These are phyloP conservation scores for Cataglyphis livida DNA, from an alignment of 2,888 invertebrate genomes.

Conservation along the genomic window DNA sequence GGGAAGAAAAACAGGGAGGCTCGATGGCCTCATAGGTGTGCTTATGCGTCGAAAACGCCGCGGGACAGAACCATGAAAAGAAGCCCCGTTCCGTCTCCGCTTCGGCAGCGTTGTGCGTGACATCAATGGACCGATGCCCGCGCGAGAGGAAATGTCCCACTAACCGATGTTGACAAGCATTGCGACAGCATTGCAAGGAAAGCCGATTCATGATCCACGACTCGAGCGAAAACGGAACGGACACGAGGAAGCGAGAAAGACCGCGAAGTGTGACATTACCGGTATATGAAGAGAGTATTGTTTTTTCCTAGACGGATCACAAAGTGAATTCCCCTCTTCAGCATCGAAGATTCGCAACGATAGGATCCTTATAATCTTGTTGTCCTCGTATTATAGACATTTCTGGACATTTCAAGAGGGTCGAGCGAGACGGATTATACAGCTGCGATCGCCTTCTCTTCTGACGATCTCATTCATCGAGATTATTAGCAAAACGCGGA, in stretches of 20 bases:
- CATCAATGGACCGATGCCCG: slow-evolving; percentile 84
- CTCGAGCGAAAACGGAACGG: slow-evolving; percentile 66
- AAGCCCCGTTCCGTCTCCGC: slow-evolving; percentile 36
- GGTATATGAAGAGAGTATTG: slow-evolving; percentile 70
- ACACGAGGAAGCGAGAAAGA: slow-evolving; percentile 54
- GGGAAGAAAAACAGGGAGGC: slow-evolving; percentile 18
- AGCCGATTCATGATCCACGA: slow-evolving; percentile 49
- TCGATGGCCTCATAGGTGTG: slow-evolving; percentile 59
- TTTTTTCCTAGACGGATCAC: slow-evolving; percentile 73
- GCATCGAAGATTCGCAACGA: slow-evolving; percentile 68
- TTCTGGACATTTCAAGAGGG: not conserved
- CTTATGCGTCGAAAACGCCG: slow-evolving; percentile 61
- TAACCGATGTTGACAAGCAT: slow-evolving; percentile 85
- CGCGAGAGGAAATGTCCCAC: slow-evolving; percentile 84
- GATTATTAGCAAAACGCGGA: not conserved
- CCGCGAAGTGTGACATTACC: slow-evolving; percentile 45
- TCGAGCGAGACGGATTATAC: slow-evolving; percentile 15
- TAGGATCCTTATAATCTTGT: slow-evolving; percentile 27
- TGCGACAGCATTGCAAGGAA: slow-evolving; percentile 76
- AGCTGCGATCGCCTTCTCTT: slow-evolving; percentile 13
- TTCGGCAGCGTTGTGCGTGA: slow-evolving; percentile 72
- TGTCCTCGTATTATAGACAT: not conserved
- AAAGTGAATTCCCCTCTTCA: slow-evolving; percentile 56
- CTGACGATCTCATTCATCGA: not conserved
- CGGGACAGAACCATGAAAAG: slow-evolving; percentile 34